Evolutionary conservation across 2,888 invertebrate species (phyloP), one percentile per base, ranked within the genome.

Genomic region (Patella pellucida): DNA sequence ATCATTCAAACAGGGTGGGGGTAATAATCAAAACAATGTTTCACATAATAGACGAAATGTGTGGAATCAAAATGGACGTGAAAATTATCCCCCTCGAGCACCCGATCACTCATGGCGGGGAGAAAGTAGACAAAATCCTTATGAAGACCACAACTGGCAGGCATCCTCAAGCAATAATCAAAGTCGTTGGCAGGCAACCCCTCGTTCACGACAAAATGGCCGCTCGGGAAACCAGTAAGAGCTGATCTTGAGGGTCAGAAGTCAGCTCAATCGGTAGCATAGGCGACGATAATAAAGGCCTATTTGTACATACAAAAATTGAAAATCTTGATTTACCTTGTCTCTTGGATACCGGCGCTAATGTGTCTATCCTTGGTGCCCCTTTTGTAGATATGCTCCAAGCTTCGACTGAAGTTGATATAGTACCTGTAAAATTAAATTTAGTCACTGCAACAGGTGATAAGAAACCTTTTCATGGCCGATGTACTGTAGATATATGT

Each of bases 371-470:
- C 3, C n/a, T 62, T 19, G 19, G 62, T 62, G 16, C 11, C 9
- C 62, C 62, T 19, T 62, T 62, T n/a, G n/a, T 19, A 19, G 19
- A 62, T 19, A 16, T 19, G 9, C 19, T 62, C n/a, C 62, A 62
- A 62, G 15, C n/a, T 7, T 12, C 11, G 5, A 11, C n/a, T 19
- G 19, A 62, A 62, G 2, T 62, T 19, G n/a, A 62, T 19, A 62
- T 62, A 15, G 7, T 7, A 62, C 62, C 19, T 19, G 19, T 4
- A 19, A 62, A 62, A n/a, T 62, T 62, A 19, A n/a, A 62, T 19
- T 62, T 62, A 62, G 62, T 19, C n/a, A 62, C 62, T 62, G 62
- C 19, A 62, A 62, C 62, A 4, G 62, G 62, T 62, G 62, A 62
- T n/a, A 62, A 62, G 12, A n/a, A 19, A 19, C 62, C 62, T 15